These are phyloP conservation scores for Notodonta dromedarius DNA, from an alignment of 2,888 invertebrate species.

Conservation along the genomic window DNA sequence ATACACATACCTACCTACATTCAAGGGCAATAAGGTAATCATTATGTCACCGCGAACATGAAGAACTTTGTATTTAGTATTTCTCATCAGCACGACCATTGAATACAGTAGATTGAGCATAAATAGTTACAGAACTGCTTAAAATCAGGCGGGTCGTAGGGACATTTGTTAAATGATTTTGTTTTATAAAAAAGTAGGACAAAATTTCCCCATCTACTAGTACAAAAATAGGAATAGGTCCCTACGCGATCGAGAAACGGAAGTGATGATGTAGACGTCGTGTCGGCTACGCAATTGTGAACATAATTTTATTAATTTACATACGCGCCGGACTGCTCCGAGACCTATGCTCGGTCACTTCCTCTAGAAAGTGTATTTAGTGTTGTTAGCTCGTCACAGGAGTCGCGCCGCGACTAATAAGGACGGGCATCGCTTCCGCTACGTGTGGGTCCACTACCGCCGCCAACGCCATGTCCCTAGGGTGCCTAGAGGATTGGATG, in stretches of 20 bases:
- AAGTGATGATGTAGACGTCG: conserved; percentile 25
- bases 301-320: conserved; percentile 30
- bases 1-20: conserved; percentile 57
- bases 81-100: neutral
- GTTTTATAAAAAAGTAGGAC: too few relatives aligned
- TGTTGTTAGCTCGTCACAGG: conserved; percentile 39
- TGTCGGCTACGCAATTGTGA: conserved; percentile 19
- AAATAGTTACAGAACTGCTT: too few relatives aligned
- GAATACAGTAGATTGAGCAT: too few relatives aligned
- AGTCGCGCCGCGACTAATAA: conserved; percentile 52
- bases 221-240: neutral
- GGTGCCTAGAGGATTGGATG: conserved; percentile 5
- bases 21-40: conserved; percentile 65
- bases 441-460: conserved; percentile 50
- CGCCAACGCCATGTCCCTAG: conserved; percentile 4
- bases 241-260: conserved; percentile 26
- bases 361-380: conserved; percentile 46
- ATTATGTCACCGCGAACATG: conserved; percentile 61
- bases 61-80: neutral
- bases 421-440: conserved; percentile 57
- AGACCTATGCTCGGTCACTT: conserved; percentile 42
- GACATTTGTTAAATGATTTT: too few relatives aligned
- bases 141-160: too few relatives aligned
- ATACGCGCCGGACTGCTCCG: conserved; percentile 32
- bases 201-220: neutral